These are phyloP conservation scores for Xestia c-nigrum DNA, from an alignment of 2,888 invertebrate species.

Conservation along the genomic window DNA sequence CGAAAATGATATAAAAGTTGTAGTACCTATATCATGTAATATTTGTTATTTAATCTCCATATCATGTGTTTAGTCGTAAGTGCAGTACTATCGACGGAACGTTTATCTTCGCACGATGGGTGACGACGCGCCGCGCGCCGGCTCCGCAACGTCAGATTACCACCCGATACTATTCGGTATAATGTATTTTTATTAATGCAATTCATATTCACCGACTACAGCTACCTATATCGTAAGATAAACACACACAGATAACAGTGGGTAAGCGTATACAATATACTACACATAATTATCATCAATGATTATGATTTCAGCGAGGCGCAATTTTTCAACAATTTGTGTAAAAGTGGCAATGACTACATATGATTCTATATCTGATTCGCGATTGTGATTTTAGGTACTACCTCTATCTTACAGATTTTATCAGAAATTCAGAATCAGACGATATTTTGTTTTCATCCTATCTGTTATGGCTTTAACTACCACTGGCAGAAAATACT, in stretches of 20 bases:
- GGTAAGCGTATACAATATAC: conserved; percentile 40
- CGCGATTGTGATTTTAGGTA: conserved; percentile 31
- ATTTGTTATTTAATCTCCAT: conserved; percentile 49
- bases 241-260: conserved; percentile 51
- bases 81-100: conserved; percentile 70
- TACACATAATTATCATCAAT: conserved; percentile 51
- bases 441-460: conserved; percentile 38
- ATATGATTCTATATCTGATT: conserved; percentile 43
- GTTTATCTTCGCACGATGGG: conserved; percentile 67
- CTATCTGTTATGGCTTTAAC: conserved; percentile 10
- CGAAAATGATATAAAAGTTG: conserved; percentile 1
- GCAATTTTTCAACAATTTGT: conserved; percentile 46
- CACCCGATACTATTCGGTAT: conserved; percentile 62
- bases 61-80: conserved; percentile 68
- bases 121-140: conserved; percentile 60
- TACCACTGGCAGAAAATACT: background rate
- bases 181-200: conserved; percentile 59
- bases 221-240: conserved; percentile 55
- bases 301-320: conserved; percentile 43
- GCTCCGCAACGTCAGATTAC: conserved; percentile 64
- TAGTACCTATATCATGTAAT: conserved; percentile 30
- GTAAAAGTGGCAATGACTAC: conserved; percentile 48
- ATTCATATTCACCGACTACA: conserved; percentile 39
- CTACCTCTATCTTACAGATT: conserved; percentile 30
- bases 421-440: conserved; percentile 38